phyloP scores from a whole-genome alignment of 1,140 invertebrate species.

The Brachionus rubens region DNA sequence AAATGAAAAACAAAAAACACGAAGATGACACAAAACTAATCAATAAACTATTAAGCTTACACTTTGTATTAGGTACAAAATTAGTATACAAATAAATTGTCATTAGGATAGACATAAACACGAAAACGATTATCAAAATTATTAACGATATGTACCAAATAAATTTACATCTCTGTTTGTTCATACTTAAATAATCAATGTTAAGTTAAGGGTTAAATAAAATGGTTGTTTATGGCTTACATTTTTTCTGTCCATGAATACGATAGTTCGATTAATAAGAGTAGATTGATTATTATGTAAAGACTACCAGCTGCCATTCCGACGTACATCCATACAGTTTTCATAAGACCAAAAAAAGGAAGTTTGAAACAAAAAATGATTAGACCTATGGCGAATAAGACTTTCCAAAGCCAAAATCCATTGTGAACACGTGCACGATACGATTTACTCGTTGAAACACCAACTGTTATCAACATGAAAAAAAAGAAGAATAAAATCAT shows the following conservation, averaged over 20 bases:
- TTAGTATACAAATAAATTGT: constrained; percentile 47
- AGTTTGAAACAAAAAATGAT: constrained; percentile 27
- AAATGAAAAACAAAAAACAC: constrained; percentile 51
- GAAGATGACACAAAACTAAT: constrained; percentile 53
- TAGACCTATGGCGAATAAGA: constrained; percentile 49
- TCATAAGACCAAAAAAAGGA: constrained; percentile 42
- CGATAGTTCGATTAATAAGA: constrained; percentile 26
- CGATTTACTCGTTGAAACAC: constrained; percentile 72
- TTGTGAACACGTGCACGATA: constrained; percentile 89
- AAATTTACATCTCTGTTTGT: constrained; percentile 41
- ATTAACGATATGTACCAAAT: constrained; percentile 35
- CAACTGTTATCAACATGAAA: constrained; percentile 2
- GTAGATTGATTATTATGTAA: constrained; percentile 32
- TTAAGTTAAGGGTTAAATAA: not conserved
- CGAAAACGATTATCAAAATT: constrained; percentile 30
- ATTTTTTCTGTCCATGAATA: constrained; percentile 46
- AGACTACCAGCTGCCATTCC: constrained; percentile 33
- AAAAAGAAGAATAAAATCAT: constrained; percentile 75
- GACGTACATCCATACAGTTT: constrained; percentile 43
- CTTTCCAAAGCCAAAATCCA: constrained; percentile 65
- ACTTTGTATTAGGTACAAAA: constrained; percentile 52
- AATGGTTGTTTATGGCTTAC: constrained; percentile 15
- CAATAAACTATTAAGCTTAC: constrained; percentile 53
- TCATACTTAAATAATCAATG: constrained; percentile 7
- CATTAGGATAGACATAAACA: constrained; percentile 4